Evolutionary conservation across 2,888 invertebrate species (phyloP).

Genomic region (Drosophila mimica): DNA sequence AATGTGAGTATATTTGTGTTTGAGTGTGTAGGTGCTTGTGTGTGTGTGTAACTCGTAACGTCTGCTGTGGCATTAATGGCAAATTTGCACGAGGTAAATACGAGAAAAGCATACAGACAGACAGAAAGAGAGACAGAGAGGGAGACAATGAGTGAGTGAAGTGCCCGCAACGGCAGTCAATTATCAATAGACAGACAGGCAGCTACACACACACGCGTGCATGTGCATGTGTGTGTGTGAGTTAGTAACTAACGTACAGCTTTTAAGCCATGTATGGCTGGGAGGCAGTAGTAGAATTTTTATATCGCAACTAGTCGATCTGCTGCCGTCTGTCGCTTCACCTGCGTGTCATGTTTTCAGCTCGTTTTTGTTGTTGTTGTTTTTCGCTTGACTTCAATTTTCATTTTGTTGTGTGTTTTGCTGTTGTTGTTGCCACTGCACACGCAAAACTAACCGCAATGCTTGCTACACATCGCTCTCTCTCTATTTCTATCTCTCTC

Average conservation of each 20-base stretch:
- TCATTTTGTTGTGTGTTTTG: slow-evolving; percentile 60
- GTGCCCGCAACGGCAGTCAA: slow-evolving; percentile 69
- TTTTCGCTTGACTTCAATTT: slow-evolving; percentile 65
- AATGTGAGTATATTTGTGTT: slow-evolving; percentile 15
- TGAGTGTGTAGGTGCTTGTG: slow-evolving; percentile 24
- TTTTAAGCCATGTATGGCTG: slow-evolving; percentile 11
- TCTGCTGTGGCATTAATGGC: slow-evolving; percentile 77
- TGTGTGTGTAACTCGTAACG: slow-evolving; percentile 38
- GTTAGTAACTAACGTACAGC: slow-evolving; percentile 46
- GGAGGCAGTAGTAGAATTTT: slow-evolving; percentile 40
- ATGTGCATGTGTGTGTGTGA: slow-evolving; percentile 12
- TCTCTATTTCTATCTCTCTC: slow-evolving; percentile 25
- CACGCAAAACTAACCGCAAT: slow-evolving; percentile 74
- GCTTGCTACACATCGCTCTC: slow-evolving; percentile 8
- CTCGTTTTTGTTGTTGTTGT: slow-evolving; percentile 24
- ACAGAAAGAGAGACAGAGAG: slow-evolving; percentile 10
- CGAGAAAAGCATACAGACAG: slow-evolving; percentile 28
- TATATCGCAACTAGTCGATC: slow-evolving; percentile 59
- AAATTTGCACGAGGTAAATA: slow-evolving; percentile 80
- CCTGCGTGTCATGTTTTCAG: slow-evolving; percentile 66
- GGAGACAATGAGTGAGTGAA: slow-evolving; percentile 52
- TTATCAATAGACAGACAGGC: slow-evolving; percentile 73
- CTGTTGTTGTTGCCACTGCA: slow-evolving; percentile 53
- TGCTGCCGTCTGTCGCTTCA: slow-evolving; percentile 63
- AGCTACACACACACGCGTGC: slow-evolving; percentile 18